Percentiles rank a stretch among this genome's conserved stretches.
These are phyloP conservation scores for Megalops cyprinoides DNA, from an alignment of 2,797 vertebrate species.

Conservation along the genomic window DNA sequence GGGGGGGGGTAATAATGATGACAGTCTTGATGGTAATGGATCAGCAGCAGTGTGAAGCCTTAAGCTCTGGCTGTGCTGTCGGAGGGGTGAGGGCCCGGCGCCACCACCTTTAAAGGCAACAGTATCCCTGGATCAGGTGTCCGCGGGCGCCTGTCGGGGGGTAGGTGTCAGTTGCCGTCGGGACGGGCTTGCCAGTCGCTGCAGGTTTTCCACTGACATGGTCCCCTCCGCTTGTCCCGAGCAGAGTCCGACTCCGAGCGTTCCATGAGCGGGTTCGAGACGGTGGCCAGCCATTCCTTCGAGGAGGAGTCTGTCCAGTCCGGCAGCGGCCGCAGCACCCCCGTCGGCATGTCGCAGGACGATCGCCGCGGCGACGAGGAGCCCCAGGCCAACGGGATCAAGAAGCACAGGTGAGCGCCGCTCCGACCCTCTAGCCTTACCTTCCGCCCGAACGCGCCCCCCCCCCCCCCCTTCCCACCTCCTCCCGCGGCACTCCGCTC, in stretches of 20 bases:
- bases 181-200: constrained; percentile 39
- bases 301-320: constrained; percentile 76
- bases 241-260: constrained; percentile 89
- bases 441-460: no score
- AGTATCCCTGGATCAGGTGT: constrained; percentile 77
- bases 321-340: constrained; percentile 62
- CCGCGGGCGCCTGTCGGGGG: constrained; percentile 58
- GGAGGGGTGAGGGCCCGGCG: constrained; percentile 53
- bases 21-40: no score
- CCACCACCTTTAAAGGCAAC: constrained; percentile 66
- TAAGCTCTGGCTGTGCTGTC: constrained; percentile 6
- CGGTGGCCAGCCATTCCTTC: constrained; percentile 76
- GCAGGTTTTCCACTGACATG: constrained; percentile 56
- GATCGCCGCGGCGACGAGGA: constrained; percentile 77
- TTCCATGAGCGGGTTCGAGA: constrained; percentile 88
- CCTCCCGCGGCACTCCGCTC: neutral
- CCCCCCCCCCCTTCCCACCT: neutral
- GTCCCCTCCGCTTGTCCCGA: constrained; percentile 52
- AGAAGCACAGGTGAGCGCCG: constrained; percentile 85
- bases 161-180: constrained; percentile 52
- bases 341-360: constrained; percentile 76
- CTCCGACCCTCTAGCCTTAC: constrained; percentile 17
- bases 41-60: no score
- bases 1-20: neutral
- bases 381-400: constrained; percentile 84